These are phyloP conservation scores for Champsocephalus gunnari DNA, from an alignment of 2,797 vertebrate genomes.

Conservation along the genomic window DNA sequence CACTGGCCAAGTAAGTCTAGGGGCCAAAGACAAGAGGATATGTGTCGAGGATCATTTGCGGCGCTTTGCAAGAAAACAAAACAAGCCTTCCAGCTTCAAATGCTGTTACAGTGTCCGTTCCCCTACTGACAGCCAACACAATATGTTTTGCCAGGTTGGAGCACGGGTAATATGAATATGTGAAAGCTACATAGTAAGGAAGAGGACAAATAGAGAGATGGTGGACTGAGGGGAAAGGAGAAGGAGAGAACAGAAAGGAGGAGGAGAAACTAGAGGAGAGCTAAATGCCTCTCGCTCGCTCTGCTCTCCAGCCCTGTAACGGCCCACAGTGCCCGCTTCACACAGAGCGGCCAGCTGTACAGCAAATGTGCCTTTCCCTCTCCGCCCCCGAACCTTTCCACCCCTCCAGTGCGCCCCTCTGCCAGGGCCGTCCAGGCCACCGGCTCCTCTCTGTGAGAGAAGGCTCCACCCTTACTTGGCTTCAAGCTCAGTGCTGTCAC, in stretches of 20 bases:
- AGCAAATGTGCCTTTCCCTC: conserved; percentile 95
- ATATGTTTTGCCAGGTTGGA: conserved; percentile 68
- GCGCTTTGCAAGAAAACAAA: conserved; percentile 94
- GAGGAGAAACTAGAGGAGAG: conserved; percentile 93
- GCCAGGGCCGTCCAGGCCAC: conserved; percentile 94
- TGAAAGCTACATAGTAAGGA: conserved; percentile 52
- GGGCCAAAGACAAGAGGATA: conserved; percentile 75
- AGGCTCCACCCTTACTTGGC: conserved; percentile 96
- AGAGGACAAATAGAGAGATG: conserved; percentile 46
- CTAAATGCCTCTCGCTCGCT: conserved; percentile 95
- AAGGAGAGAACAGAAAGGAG: conserved; percentile 78
- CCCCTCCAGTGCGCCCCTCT: conserved; percentile 81
- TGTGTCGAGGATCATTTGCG: conserved; percentile 89
- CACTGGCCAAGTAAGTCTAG: conserved; percentile 73
- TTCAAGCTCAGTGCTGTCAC: conserved; percentile 94
- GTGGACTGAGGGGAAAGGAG: conserved; percentile 79
- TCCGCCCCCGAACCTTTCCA: conserved; percentile 84
- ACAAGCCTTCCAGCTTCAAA: conserved; percentile 88
- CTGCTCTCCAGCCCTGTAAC: conserved; percentile 93
- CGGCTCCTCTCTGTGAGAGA: conserved; percentile 91
- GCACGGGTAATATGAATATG: conserved; percentile 63
- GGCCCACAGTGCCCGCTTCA: conserved; percentile 97
- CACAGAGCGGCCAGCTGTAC: conserved; percentile 99
- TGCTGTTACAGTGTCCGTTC: conserved; percentile 63
- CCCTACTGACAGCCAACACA: conserved; percentile 58